These are phyloP conservation scores for Globia sparganii DNA, from an alignment of 2,888 invertebrate species.

Conservation along the genomic window DNA sequence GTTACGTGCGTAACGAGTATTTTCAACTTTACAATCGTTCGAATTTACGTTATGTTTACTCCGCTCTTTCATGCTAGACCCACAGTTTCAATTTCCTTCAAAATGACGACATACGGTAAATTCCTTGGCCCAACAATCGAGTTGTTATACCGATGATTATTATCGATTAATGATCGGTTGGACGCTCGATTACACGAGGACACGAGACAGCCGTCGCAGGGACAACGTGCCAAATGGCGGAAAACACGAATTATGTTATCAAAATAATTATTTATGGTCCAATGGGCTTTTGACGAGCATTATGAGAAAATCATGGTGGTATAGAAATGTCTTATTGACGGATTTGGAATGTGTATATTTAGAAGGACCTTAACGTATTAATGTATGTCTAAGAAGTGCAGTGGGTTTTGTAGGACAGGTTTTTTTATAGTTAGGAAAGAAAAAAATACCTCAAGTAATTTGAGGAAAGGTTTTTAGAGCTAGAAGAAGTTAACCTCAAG, in stretches of 20 bases:
- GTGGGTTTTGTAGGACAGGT: neutral
- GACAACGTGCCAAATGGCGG: slow-evolving; percentile 74
- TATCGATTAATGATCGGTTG: slow-evolving; percentile 76
- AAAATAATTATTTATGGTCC: slow-evolving; percentile 74
- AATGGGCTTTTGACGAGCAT: slow-evolving; percentile 66
- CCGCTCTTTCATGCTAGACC: neutral
- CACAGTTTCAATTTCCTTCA: slow-evolving; percentile 43
- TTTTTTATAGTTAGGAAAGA: neutral
- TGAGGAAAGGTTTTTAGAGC: neutral
- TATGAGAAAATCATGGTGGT: slow-evolving; percentile 67
- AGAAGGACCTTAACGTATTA: slow-evolving; percentile 13
- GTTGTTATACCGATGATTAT: slow-evolving; percentile 68
- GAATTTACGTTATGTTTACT: neutral
- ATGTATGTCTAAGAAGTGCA: neutral
- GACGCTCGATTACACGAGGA: slow-evolving; percentile 72
- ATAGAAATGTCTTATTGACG: slow-evolving; percentile 42
- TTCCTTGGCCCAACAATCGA: slow-evolving; percentile 69
- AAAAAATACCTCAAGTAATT: neutral
- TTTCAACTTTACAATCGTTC: too few relatives aligned
- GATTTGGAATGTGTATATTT: slow-evolving; percentile 44
- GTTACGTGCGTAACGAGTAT: neutral
- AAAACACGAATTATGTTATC: slow-evolving; percentile 79
- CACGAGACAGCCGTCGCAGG: slow-evolving; percentile 60
- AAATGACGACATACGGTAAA: slow-evolving; percentile 59
- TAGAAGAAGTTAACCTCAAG: neutral